Evolutionary conservation across 2,113 vertebrate genomes (phyloP).

Genomic region (Speoplatyrhinus poulsoni): DNA sequence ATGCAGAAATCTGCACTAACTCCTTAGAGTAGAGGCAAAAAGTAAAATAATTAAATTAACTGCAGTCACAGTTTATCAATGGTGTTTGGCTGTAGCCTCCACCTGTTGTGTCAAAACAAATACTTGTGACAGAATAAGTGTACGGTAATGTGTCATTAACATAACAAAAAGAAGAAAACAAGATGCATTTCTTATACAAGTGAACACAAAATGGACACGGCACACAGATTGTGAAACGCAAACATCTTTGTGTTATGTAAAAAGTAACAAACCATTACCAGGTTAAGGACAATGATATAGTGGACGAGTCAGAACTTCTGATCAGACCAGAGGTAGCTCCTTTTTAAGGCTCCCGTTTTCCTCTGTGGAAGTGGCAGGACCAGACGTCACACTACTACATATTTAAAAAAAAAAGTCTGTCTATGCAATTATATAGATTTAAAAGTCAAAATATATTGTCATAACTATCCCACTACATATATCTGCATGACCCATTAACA

Average conservation of each 20-base stretch:
- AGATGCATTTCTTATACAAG: too few species aligned
- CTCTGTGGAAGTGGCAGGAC: constrained; percentile 13
- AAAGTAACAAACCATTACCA: too few species aligned
- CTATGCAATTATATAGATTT: constrained; percentile 25
- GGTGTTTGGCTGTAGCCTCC: neutral
- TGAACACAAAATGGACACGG: too few species aligned
- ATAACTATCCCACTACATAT: constrained; percentile 46
- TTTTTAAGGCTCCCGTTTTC: neutral
- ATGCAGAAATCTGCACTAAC: constrained; percentile 47
- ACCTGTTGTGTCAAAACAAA: too few species aligned
- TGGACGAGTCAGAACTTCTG: constrained; percentile 1
- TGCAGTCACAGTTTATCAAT: neutral
- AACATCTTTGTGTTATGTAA: too few species aligned
- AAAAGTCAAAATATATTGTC: constrained; percentile 47
- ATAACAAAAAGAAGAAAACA: too few species aligned
- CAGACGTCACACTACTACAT: constrained; percentile 4
- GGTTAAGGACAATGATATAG: neutral
- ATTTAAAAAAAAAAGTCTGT: constrained; percentile 24
- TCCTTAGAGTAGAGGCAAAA: constrained; percentile 71
- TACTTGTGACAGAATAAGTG: neutral
- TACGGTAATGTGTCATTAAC: neutral
- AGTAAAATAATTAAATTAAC: constrained; percentile 41
- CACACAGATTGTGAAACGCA: too few species aligned
- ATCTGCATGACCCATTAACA: constrained; percentile 33
- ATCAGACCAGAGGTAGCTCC: neutral